Base-by-base conservation (phyloP, 2,113 vertebrate genomes). In the Malurus cyaneus region DNA sequence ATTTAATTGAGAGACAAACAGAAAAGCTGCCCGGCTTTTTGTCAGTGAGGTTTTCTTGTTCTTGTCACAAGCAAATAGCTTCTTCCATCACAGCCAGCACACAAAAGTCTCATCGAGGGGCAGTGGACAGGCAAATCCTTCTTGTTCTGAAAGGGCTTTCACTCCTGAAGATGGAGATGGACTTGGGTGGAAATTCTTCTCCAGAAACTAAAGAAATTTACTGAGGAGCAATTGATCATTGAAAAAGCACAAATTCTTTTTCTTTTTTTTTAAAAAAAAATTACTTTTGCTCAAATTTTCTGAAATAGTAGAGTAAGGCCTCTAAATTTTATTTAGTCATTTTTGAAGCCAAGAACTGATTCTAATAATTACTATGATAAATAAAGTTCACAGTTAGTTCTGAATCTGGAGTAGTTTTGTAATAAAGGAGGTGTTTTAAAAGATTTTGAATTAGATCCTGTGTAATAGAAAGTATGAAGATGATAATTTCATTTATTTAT, bases 61-160 rank as follows among this genome's bases (percentile, higher is more conserved):
- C 85, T 77, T 93, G 88, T 92, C 85, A 71, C 34, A 49, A 83
- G 60, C 42, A 94, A 96, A 96, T 83, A 77, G 64, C 74, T 80
- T 54, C 70, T 88, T 95, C 88, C 74, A 66, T 95, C 81, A 70
- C 47, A 2, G 2, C 67, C 76, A 65, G 2, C 57, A 92, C 31
- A 64, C 13, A 42, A 72, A 80, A 34, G 28, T 52, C 67, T 92
- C 42, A 54, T 87, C 80, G 57, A 91, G 49, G 66, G 85, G 54
- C 60, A 52, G 34, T 41, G 41, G 14, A 94, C 80, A 76, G 62
- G 39, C 18, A 88, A 86, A 89, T 92, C 59, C 69, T 82, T 94
- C 50, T 80, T 82, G 1, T 44, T 77, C 70, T 82, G 74, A 74
- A 93, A 66, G 59, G 19, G 25, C 53, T 86, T 49, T 70, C 12